These are phyloP conservation scores for Alfaro cultratus DNA, from an alignment of 2,797 vertebrate species.

Conservation along the genomic window DNA sequence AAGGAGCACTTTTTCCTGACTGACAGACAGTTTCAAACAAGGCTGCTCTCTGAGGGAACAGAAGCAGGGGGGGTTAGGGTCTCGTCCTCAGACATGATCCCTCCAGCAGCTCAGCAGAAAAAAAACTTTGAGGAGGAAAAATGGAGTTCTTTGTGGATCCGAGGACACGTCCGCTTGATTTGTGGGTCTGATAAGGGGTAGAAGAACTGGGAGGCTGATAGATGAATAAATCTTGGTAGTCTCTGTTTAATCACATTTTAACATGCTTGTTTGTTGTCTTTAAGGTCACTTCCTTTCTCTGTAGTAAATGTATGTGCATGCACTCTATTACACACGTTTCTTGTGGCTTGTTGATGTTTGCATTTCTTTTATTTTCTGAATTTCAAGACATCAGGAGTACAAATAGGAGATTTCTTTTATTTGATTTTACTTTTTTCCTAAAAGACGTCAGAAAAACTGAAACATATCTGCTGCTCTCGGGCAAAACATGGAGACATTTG, in stretches of 20 bases:
- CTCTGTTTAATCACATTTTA: constrained; percentile 20
- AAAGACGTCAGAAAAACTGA: constrained; percentile 5
- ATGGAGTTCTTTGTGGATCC: constrained; percentile 48
- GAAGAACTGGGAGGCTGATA: constrained; percentile 43
- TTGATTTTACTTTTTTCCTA: not conserved
- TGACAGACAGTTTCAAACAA: constrained; percentile 55
- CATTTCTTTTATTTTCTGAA: constrained; percentile 7
- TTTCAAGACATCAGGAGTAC: constrained; percentile 1
- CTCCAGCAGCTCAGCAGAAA: constrained; percentile 22
- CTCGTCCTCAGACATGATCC: constrained; percentile 35
- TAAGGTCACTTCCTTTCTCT: not conserved
- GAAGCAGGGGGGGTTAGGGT: constrained; percentile 12
- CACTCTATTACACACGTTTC: not conserved
- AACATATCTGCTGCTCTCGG: constrained; percentile 19
- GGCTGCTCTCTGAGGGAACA: constrained; percentile 27
- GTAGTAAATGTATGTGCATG: not conserved
- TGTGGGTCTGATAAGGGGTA: constrained; percentile 49
- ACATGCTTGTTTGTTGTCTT: constrained; percentile 16
- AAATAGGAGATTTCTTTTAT: constrained; percentile 14
- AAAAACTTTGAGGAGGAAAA: constrained; percentile 35
- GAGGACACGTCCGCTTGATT: constrained; percentile 46
- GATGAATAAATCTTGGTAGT: constrained; percentile 43
- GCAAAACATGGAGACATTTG: constrained; percentile 34
- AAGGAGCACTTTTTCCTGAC: constrained; percentile 59
- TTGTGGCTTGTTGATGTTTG: not conserved